Evolutionary conservation across 2,113 vertebrate species (phyloP).

Genomic region (Bos indicus): DNA sequence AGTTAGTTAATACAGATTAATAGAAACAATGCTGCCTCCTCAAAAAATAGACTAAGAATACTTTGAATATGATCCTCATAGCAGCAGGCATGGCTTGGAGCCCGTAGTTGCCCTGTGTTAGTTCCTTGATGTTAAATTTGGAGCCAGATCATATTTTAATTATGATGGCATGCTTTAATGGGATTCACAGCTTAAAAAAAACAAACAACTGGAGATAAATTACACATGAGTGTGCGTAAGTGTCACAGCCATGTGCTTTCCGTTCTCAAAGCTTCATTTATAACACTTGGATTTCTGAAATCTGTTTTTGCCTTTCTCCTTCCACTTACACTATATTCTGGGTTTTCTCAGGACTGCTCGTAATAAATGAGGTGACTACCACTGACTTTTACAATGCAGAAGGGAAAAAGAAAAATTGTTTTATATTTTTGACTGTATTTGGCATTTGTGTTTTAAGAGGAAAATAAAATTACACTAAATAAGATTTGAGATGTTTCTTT

Average conservation of each 20-base stretch:
- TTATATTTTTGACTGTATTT: background rate
- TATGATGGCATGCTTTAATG: background rate
- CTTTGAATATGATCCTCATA: background rate
- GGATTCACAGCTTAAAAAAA: conserved; percentile 9
- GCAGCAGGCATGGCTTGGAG: background rate
- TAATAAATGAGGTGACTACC: background rate
- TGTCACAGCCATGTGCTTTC: background rate
- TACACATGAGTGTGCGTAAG: background rate
- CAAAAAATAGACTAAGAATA: background rate
- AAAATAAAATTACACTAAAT: background rate
- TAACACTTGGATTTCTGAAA: background rate
- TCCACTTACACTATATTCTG: background rate
- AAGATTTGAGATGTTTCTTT: background rate
- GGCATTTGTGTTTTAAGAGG: background rate
- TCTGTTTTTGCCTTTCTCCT: background rate
- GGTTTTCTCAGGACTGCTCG: background rate
- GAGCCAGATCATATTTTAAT: conserved; percentile 38
- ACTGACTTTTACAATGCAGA: background rate
- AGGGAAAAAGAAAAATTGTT: background rate
- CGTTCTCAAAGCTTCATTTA: background rate
- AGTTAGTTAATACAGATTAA: background rate
- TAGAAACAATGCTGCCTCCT: background rate
- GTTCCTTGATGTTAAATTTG: conserved; percentile 6
- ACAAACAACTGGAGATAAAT: background rate
- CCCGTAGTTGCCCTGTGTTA: background rate